Evolutionary conservation across 2,797 vertebrate genomes (phyloP).

Genomic region (Simalia tracyae): DNA sequence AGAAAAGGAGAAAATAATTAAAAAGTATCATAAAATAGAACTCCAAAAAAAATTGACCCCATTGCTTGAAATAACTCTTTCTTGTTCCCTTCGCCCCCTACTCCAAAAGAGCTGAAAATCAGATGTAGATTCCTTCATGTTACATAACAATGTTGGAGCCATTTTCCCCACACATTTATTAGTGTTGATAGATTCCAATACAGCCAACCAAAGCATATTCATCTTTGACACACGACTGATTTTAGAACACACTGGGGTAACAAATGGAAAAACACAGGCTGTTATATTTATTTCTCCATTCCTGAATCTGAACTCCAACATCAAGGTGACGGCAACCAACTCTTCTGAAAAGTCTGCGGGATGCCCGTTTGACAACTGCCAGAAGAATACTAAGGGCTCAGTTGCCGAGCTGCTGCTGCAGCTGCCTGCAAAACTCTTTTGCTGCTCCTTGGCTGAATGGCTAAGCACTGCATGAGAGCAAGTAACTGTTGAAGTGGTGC

Average conservation of each 20-base stretch:
- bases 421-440: not conserved
- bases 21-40: not conserved
- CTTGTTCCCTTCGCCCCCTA: not conserved
- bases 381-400: not conserved
- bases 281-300: not conserved
- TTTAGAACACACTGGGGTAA: not conserved
- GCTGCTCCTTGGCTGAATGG: not conserved
- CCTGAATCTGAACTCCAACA: not conserved
- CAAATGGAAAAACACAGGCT: not conserved
- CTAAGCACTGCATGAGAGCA: not conserved
- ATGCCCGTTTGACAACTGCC: not conserved
- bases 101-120: not conserved
- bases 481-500: not conserved
- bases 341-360: not conserved
- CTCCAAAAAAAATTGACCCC: not conserved
- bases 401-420: not conserved
- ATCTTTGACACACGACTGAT: not conserved
- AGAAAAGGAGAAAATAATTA: not conserved
- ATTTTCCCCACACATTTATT: not conserved
- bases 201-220: not conserved
- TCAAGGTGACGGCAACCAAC: not conserved
- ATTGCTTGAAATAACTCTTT: not conserved
- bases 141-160: not conserved
- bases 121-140: not conserved
- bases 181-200: not conserved